Conservation (phyloP, 2,113 vertebrate genomes). For the Cinclus cinclus region DNA sequence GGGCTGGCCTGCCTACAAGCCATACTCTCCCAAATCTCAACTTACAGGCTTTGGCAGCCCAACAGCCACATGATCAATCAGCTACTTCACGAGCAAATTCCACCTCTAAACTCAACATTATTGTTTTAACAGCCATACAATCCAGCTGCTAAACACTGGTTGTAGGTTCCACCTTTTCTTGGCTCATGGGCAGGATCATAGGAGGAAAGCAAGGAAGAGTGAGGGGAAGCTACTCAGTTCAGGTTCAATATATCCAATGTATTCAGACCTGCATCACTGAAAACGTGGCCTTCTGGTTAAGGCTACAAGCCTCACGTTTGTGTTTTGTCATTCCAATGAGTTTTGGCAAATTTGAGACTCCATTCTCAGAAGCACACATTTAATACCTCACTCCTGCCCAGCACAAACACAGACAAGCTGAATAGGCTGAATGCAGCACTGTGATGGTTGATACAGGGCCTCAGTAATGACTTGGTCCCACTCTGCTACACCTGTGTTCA, state of each 20-base stretch:
- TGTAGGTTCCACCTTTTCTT: not conserved
- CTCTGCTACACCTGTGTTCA: not conserved
- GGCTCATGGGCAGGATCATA: fast-evolving
- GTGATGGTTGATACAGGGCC: not conserved
- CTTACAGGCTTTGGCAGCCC: fast-evolving
- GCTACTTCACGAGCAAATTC: not conserved
- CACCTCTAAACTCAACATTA: not conserved
- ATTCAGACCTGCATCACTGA: fast-evolving
- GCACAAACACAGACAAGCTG: not conserved
- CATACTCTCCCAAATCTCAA: not conserved
- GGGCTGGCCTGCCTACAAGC: not conserved
- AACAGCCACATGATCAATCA: fast-evolving
- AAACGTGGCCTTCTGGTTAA: not conserved
- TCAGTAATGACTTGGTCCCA: not conserved
- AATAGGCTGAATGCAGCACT: not conserved
- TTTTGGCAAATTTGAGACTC: not conserved
- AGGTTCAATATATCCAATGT: not conserved
- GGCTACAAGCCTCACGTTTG: not conserved
- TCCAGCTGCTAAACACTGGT: not conserved
- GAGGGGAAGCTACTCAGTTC: not conserved
- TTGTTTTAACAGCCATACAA: not conserved
- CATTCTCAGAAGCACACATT: not conserved
- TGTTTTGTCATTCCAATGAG: not conserved
- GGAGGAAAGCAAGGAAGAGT: not conserved
- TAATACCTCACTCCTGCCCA: not conserved